Conservation (phyloP, 2,888 invertebrate genomes). For the Trissoscelio sp. region DNA sequence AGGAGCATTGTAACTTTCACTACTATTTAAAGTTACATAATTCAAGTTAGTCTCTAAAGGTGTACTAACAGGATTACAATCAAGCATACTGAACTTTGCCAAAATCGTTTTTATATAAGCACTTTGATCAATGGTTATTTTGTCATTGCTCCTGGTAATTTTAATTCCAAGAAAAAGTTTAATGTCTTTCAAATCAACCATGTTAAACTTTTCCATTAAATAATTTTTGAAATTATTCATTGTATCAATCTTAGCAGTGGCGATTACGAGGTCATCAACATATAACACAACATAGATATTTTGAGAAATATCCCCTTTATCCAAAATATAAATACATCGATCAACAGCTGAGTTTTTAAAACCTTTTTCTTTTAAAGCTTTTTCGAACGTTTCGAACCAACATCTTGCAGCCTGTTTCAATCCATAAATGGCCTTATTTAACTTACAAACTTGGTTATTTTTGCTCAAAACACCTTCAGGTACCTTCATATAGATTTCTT, state of each 20-base stretch:
- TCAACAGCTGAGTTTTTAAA: constrained; percentile 21
- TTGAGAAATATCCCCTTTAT: constrained; percentile 39
- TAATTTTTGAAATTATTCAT: constrained; percentile 34
- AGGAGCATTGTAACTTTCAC: constrained; percentile 17
- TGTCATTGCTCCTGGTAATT: constrained; percentile 34
- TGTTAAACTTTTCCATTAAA: constrained; percentile 22
- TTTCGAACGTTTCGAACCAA: no score
- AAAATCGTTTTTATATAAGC: constrained; percentile 5
- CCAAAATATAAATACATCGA: constrained; percentile 47
- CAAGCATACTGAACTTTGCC: constrained; percentile 26
- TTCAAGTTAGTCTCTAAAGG: constrained; percentile 16
- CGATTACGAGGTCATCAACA: constrained; percentile 56
- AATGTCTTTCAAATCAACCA: no score
- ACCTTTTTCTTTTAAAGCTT: not conserved
- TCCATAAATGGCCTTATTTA: constrained; percentile 25
- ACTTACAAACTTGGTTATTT: constrained; percentile 8
- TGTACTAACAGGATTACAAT: constrained; percentile 28
- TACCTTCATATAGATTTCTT: not conserved
- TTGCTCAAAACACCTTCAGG: not conserved
- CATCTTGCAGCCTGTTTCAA: constrained; percentile 35
- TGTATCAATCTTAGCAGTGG: constrained; percentile 1
- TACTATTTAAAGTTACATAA: constrained; percentile 31
- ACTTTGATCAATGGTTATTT: constrained; percentile 38
- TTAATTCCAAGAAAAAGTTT: no score
- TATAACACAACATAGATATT: no score